Evolutionary conservation across 2,888 invertebrate genomes (phyloP), one percentile per base, ranked within the genome.

Genomic region (Phymatocera aterrima): DNA sequence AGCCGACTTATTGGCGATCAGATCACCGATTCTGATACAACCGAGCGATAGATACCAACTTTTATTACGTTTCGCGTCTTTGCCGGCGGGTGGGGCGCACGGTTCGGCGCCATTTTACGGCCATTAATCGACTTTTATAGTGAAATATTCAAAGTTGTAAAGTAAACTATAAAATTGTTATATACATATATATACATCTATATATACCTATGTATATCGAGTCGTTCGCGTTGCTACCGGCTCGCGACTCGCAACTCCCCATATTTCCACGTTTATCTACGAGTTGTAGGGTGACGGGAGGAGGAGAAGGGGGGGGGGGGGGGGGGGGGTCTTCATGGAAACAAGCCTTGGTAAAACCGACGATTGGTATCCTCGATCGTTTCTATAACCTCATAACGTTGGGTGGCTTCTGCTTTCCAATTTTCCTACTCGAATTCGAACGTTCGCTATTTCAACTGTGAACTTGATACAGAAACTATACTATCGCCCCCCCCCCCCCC

Each of bases 101-200:
- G 72, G 10, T 48, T 34, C 18, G 48, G 51, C 34, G 72, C 72
- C 72, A 51, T 72, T 72, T 72, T 72, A 72, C 34, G 72, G 31
- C 72, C 72, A 72, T 72, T 72, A 72, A 72, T 51, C 72, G 72
- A 72, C 34, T 72, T 72, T 72, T 72, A 72, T 72, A 51, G 72
- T n/a, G 72, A 72, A 72, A 72, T 72, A 72, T 72, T 72, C 72
- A 51, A 72, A 72, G 72, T 51, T 51, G 72, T 72, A 72, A 72
- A 72, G 51, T 51, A 51, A 68, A 68, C 68, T 68, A 68, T 68
- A 68, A 68, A 68, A 46, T n/a, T n/a, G n/a, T n/a, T n/a, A n/a
- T n/a, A n/a, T n/a, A n/a, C n/a, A n/a, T n/a, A n/a, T n/a, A n/a
- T n/a, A n/a, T n/a, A n/a, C n/a, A n/a, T n/a, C n/a, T 43, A 68